Conservation (phyloP, 2,113 vertebrate genomes). For the Hydrolagus affinis region DNA sequence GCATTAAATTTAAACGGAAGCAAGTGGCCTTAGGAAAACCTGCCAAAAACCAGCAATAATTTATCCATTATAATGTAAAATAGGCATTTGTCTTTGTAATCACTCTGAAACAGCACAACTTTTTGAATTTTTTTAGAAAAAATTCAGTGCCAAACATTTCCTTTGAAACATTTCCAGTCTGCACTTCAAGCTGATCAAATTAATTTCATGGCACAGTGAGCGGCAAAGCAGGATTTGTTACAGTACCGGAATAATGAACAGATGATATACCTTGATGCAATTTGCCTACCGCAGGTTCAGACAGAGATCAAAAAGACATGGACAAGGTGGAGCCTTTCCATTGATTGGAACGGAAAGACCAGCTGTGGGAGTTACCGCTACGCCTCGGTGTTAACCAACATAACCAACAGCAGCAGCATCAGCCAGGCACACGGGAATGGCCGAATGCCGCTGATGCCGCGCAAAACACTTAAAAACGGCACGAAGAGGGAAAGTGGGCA, state of each 20-base stretch:
- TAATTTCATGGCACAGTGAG: no score
- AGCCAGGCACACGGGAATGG: slow-evolving; percentile 67
- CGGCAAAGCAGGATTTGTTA: no score
- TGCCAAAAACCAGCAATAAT: neutral
- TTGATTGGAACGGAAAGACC: slow-evolving; percentile 67
- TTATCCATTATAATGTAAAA: neutral
- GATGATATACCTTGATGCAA: neutral
- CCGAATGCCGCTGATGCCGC: slow-evolving; percentile 55
- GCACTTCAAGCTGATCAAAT: no score
- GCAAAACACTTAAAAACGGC: slow-evolving; percentile 42
- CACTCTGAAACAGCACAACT: neutral
- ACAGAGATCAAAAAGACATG: slow-evolving; percentile 78
- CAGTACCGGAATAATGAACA: no score
- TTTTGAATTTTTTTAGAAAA: no score
- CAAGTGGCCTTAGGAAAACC: neutral
- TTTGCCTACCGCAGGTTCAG: slow-evolving; percentile 61
- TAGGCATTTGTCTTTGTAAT: neutral
- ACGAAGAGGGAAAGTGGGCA: slow-evolving; percentile 44
- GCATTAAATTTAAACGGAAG: neutral
- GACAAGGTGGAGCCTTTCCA: slow-evolving; percentile 65
- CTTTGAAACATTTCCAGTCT: neutral
- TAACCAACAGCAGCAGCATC: slow-evolving; percentile 76
- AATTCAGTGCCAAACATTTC: no score
- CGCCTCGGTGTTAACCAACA: slow-evolving; percentile 65
- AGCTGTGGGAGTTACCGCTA: slow-evolving; percentile 65